Conservation (phyloP, 2,113 vertebrate genomes). For the Aix galericulata region DNA sequence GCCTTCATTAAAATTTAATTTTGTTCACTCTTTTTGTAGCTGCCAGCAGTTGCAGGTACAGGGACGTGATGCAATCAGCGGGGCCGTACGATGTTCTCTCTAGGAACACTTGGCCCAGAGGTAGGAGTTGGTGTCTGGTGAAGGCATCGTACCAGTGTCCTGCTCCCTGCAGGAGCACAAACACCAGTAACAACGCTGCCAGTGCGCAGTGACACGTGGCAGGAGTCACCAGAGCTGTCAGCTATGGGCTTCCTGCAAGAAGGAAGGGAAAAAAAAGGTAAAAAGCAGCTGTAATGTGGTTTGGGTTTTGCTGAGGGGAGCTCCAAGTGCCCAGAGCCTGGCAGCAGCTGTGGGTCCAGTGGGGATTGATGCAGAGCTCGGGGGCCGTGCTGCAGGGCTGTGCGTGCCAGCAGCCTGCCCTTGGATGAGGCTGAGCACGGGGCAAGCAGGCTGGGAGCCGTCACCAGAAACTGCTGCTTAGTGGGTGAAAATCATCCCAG, state of each 20-base stretch:
- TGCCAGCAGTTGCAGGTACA: neutral
- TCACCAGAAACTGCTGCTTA: neutral
- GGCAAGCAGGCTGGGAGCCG: neutral
- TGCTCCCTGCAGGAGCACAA: neutral
- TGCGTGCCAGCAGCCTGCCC: neutral
- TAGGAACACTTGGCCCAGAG: neutral
- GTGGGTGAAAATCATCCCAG: rapidly evolving
- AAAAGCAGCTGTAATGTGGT: neutral
- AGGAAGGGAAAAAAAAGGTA: neutral
- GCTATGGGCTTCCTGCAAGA: neutral
- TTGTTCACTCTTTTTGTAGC: neutral
- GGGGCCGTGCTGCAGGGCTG: neutral
- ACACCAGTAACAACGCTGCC: neutral
- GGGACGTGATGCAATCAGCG: neutral
- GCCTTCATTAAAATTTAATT: neutral
- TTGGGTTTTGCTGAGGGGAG: neutral
- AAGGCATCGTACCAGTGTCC: neutral
- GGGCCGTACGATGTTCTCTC: conserved; percentile 1
- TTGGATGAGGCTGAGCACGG: rapidly evolving
- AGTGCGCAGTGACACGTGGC: neutral
- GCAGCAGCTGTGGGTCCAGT: neutral
- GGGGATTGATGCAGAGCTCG: rapidly evolving
- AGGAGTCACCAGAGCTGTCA: neutral
- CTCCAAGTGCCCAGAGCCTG: neutral
- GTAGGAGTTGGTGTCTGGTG: neutral